phyloP scores from a whole-genome alignment of 2,113 vertebrate species.

The Pleuronectes platessa region DNA sequence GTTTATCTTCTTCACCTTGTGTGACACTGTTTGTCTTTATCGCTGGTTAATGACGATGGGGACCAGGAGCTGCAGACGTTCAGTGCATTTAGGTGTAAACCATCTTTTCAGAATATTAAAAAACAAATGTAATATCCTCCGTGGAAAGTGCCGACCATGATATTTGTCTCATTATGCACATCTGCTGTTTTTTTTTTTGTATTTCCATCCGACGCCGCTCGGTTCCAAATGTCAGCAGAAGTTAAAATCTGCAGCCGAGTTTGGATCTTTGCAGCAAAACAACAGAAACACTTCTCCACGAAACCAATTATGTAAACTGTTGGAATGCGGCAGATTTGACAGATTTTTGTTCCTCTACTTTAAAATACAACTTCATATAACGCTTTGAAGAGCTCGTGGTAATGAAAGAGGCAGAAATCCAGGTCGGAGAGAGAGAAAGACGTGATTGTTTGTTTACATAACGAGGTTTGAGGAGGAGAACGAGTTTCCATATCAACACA shows the following conservation, averaged over 20 bases:
- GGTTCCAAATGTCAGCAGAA: constrained; percentile 3
- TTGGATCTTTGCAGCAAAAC: constrained; percentile 14
- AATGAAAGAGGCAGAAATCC: neutral
- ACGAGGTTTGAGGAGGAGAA: neutral
- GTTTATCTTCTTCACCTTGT: neutral
- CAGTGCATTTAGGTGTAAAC: neutral
- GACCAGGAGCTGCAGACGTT: constrained; percentile 4
- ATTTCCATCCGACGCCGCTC: neutral
- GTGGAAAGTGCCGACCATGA: neutral
- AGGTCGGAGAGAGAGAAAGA: neutral
- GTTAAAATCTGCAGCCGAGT: constrained; percentile 4
- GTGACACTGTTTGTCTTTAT: constrained; percentile 16
- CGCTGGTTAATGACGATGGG: constrained; percentile 22
- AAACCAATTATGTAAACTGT: constrained; percentile 21
- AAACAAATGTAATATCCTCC: neutral
- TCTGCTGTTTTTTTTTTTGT: neutral
- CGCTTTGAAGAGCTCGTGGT: neutral
- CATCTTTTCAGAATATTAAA: constrained; percentile 3
- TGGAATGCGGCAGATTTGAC: constrained; percentile 24
- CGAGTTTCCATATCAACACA: too few species aligned
- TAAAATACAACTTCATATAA: neutral
- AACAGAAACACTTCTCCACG: neutral
- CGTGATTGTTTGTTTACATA: neutral
- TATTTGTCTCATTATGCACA: neutral
- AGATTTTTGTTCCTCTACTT: neutral